These are phyloP conservation scores for Paramormyrops hopkinsi DNA, from an alignment of 2,797 vertebrate species.

Conservation along the genomic window DNA sequence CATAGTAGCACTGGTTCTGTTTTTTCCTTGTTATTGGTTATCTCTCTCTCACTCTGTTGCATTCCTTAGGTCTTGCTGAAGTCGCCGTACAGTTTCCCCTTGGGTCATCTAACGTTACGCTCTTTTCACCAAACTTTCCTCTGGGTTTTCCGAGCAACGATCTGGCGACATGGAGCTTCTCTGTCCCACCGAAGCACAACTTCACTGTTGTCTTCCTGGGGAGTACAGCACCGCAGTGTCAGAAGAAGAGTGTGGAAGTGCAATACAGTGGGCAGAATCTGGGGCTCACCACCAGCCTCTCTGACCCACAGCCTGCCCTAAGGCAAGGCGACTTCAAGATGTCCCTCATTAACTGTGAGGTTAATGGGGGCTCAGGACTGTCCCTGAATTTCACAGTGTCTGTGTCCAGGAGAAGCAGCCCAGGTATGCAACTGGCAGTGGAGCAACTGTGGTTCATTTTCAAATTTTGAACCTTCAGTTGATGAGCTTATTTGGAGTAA, in stretches of 20 bases:
- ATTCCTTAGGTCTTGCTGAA: conserved; percentile 58
- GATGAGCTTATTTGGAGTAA: neutral
- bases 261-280: conserved; percentile 57
- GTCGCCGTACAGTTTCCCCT: conserved; percentile 68
- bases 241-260: conserved; percentile 60
- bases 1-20: neutral
- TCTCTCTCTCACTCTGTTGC: neutral
- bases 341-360: conserved; percentile 58
- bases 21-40: neutral
- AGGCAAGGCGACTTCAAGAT: conserved; percentile 60
- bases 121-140: conserved; percentile 76
- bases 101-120: conserved; percentile 55
- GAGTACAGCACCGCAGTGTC: conserved; percentile 68
- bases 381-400: conserved; percentile 52
- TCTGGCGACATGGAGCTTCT: conserved; percentile 78
- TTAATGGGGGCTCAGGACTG: conserved; percentile 43
- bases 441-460: neutral
- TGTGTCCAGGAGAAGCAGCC: conserved; percentile 56
- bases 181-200: conserved; percentile 70
- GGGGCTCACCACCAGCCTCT: conserved; percentile 19
- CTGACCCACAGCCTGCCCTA: conserved; percentile 49
- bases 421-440: conserved; percentile 48
- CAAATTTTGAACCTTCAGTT: neutral
- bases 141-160: conserved; percentile 63
- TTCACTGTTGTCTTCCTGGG: conserved; percentile 64